Evolutionary conservation across 2,113 vertebrate genomes (phyloP).

Genomic region (Oreochromis aureus): DNA sequence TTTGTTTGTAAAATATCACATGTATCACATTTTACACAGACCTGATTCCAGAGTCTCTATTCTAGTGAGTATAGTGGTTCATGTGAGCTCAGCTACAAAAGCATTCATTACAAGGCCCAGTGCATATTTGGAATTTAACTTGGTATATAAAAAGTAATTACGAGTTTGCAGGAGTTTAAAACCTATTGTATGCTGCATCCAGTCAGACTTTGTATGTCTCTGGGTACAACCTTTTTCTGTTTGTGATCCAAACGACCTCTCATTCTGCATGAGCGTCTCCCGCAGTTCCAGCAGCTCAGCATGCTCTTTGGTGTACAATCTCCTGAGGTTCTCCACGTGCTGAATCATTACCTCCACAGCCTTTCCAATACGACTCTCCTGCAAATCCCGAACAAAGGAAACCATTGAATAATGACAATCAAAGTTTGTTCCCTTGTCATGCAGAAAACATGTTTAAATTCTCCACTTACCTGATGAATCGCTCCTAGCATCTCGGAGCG

Average conservation of each 20-base stretch:
- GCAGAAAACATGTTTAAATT: not conserved
- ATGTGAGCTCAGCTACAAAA: not conserved
- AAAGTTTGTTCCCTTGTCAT: not conserved
- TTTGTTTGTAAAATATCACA: not conserved
- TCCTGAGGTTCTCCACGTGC: slow-evolving; percentile 92
- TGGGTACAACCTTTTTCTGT: slow-evolving; percentile 54
- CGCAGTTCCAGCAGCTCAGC: slow-evolving; percentile 87
- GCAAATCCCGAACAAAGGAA: not conserved
- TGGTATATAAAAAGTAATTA: not conserved
- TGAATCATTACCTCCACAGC: slow-evolving; percentile 97
- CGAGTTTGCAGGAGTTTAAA: not conserved
- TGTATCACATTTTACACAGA: not conserved
- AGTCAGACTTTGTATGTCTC: not conserved
- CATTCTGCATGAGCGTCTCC: slow-evolving; percentile 81
- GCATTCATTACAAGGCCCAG: not conserved
- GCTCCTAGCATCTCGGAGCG: slow-evolving; percentile 94
- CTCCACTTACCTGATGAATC: slow-evolving; percentile 86
- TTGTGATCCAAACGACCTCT: slow-evolving; percentile 77
- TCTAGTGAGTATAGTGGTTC: not conserved
- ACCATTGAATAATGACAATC: not conserved
- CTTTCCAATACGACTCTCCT: slow-evolving; percentile 92
- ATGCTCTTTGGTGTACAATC: slow-evolving; percentile 91
- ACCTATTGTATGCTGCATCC: not conserved
- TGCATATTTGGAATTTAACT: not conserved
- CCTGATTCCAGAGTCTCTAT: not conserved